Base-by-base conservation (phyloP, 2,888 invertebrate genomes). In the Psylliodes chrysocephalus region DNA sequence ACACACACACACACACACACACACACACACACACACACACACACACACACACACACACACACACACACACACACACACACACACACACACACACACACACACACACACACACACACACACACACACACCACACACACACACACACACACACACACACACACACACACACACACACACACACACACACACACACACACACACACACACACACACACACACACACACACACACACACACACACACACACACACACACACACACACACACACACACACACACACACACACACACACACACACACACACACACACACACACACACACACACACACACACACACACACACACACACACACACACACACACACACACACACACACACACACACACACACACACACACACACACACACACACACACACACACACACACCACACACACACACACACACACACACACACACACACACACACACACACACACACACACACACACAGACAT, bases 241-340 rank as follows among this genome's bases (percentile, higher is more conserved):
- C 33, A 33, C 33, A n/a, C 33, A 33, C 33, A n/a, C 33, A 33
- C 33, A 33, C 33, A 33, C 33, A 33, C 33, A 33, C 33, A 33
- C 33, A 33, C 33, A n/a, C 33, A 33, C 33, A n/a, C 33, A n/a
- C 33, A 33, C 33, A 33, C 33, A 33, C 33, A 33, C 33, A 33
- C 33, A 33, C 33, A 33, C 33, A 33, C 33, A 33, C 33, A 33
- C 33, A 33, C 33, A 33, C 33, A 33, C 33, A 33, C 33, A 33
- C 33, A 33, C 33, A 33, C 33, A 46, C 46, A 46, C 46, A 46
- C 46, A 46, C 46, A 46, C 46, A 46, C 46, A 46, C 46, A 46
- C 46, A 46, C 46, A 46, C 46, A 46, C 46, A 46, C 46, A 46
- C 46, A 46, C 46, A 46, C 46, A 46, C 46, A 46, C 46, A 46